Conservation (phyloP, 1,140 invertebrate species). For the Hyposmocoma kahamanoa region DNA sequence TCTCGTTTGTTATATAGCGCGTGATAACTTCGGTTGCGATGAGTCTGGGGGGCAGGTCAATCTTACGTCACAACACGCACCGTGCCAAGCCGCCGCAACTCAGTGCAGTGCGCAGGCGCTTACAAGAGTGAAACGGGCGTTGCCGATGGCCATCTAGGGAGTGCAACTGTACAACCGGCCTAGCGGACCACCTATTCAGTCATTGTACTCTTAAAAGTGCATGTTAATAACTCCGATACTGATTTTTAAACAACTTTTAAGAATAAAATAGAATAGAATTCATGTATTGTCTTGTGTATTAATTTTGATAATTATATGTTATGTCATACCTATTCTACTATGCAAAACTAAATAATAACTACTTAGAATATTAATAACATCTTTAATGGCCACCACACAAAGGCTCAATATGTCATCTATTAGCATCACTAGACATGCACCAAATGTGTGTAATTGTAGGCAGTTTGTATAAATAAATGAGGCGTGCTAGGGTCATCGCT, state of each 20-base stretch:
- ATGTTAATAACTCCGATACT: too few species aligned
- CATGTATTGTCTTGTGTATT: too few species aligned
- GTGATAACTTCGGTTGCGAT: background rate
- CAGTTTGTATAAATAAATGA: background rate
- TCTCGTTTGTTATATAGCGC: background rate
- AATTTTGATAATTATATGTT: too few species aligned
- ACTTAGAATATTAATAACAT: too few species aligned
- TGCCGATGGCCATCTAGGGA: conserved; percentile 54
- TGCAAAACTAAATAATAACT: too few species aligned
- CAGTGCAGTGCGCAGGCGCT: conserved; percentile 6
- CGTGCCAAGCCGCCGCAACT: background rate
- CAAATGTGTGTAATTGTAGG: background rate
- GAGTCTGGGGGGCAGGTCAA: conserved; percentile 1
- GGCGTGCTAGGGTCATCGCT: conserved; percentile 7
- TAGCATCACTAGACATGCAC: too few species aligned
- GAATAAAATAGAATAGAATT: too few species aligned
- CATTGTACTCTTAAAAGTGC: too few species aligned
- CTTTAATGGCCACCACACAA: too few species aligned
- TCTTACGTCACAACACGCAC: background rate
- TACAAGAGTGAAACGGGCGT: conserved; percentile 47
- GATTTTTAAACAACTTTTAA: too few species aligned
- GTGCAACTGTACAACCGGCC: conserved; percentile 62
- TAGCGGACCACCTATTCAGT: conserved; percentile 40
- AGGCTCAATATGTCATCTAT: too few species aligned
- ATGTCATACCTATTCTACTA: too few species aligned